phyloP scores from a whole-genome alignment of 1,140 invertebrate genomes.

The Euschistus heros region DNA sequence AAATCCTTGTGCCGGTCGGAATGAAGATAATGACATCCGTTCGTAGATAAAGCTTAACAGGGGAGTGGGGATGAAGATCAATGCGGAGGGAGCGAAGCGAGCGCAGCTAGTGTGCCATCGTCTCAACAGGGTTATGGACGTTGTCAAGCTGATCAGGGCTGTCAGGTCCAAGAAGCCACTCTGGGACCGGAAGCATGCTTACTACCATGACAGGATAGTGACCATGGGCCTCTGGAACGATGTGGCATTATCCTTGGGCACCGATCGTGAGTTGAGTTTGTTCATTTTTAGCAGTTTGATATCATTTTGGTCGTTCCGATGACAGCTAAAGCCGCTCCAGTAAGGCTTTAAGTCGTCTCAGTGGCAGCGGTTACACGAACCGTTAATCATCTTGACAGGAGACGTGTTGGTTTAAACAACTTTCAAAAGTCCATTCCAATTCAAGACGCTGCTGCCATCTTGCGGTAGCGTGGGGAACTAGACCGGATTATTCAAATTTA shows the following conservation, averaged over 20 bases:
- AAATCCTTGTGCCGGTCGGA: conserved; percentile 14
- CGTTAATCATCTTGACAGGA: too few relatives aligned
- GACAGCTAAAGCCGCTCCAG: too few relatives aligned
- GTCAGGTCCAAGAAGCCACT: conserved; percentile 20
- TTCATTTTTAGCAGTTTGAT: too few relatives aligned
- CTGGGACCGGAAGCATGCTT: conserved; percentile 24
- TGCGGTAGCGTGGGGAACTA: too few relatives aligned
- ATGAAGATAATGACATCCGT: conserved; percentile 18
- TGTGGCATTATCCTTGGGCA: conserved; percentile 5
- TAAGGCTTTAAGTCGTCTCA: too few relatives aligned
- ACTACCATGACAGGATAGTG: conserved; percentile 24
- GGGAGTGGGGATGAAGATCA: conserved; percentile 4
- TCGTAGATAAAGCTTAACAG: background rate
- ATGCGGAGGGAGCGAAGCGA: conserved; percentile 13
- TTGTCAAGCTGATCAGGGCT: conserved; percentile 19
- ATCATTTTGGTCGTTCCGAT: too few relatives aligned
- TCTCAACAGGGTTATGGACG: conserved; percentile 15
- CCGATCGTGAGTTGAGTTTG: conserved; percentile 20
- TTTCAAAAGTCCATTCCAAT: too few relatives aligned
- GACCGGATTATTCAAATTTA: too few relatives aligned
- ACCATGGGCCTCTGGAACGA: conserved; percentile 24
- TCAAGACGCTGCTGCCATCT: too few relatives aligned
- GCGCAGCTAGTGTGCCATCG: conserved; percentile 1
- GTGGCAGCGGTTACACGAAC: too few relatives aligned
- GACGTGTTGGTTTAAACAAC: too few relatives aligned